Evolutionary conservation across 2,797 vertebrate species (phyloP).

Genomic region (Gila robusta): DNA sequence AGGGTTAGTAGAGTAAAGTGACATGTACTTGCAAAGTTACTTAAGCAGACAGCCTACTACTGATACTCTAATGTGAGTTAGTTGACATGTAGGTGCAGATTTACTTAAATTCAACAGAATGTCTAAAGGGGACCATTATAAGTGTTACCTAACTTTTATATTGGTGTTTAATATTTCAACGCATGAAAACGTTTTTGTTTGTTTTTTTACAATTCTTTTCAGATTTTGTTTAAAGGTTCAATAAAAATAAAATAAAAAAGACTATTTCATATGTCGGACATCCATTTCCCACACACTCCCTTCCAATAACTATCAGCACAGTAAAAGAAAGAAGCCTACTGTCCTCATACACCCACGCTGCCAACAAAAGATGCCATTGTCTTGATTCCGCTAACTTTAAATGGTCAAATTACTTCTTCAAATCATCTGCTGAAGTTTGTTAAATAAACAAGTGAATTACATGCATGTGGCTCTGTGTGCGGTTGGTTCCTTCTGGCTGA

Average conservation of each 20-base stretch:
- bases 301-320: neutral
- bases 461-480: neutral
- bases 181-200: neutral
- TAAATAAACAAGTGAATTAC: conserved; percentile 34
- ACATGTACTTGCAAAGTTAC: too few relatives aligned
- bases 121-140: too few relatives aligned
- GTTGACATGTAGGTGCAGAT: too few relatives aligned
- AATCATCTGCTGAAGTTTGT: conserved; percentile 2
- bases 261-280: neutral
- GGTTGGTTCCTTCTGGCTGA: conserved; percentile 26
- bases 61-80: too few relatives aligned
- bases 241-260: too few relatives aligned
- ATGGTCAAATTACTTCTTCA: conserved; percentile 24
- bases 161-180: neutral
- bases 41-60: too few relatives aligned
- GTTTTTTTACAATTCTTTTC: too few relatives aligned
- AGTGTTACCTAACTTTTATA: neutral
- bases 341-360: neutral
- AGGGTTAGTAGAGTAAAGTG: too few relatives aligned
- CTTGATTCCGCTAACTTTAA: neutral
- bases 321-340: conserved; percentile 3
- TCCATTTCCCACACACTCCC: neutral
- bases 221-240: too few relatives aligned
- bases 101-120: too few relatives aligned
- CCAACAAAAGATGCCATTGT: conserved; percentile 23